phyloP scores from a whole-genome alignment of 23 tunicate species.

The Corella eumyota region DNA sequence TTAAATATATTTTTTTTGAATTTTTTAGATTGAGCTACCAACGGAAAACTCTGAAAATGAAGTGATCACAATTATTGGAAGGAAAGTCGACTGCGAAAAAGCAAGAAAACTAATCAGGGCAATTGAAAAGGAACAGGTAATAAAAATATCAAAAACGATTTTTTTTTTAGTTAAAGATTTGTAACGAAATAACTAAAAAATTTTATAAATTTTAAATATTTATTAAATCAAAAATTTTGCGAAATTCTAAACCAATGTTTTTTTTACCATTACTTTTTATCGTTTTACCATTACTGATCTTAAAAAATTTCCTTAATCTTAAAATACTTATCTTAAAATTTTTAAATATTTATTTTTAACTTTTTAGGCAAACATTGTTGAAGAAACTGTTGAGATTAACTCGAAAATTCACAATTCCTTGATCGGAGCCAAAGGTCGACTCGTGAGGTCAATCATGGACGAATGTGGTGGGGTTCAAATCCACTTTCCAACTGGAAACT shows the following conservation, averaged over 20 bases:
- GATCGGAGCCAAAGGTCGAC: slow-evolving; percentile 86
- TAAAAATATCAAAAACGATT: too few relatives aligned
- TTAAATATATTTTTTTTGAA: background rate
- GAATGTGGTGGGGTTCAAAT: slow-evolving; percentile 89
- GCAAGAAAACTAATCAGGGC: slow-evolving; percentile 82
- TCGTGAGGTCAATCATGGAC: slow-evolving; percentile 70
- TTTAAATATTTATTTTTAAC: background rate
- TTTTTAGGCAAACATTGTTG: slow-evolving; percentile 68
- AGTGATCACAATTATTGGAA: slow-evolving; percentile 85
- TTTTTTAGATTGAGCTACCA: slow-evolving; percentile 86
- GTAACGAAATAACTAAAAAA: background rate
- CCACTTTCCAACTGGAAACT: slow-evolving; percentile 86
- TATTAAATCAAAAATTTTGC: too few relatives aligned
- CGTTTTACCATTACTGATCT: too few relatives aligned
- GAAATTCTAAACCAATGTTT: too few relatives aligned
- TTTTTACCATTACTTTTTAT: too few relatives aligned
- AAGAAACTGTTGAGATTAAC: slow-evolving; percentile 53
- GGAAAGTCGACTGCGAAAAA: slow-evolving; percentile 83
- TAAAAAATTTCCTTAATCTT: too few relatives aligned
- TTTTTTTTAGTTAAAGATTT: too few relatives aligned
- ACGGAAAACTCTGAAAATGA: slow-evolving; percentile 92
- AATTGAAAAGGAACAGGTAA: slow-evolving; percentile 84
- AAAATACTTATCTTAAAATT: too few relatives aligned
- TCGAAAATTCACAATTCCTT: slow-evolving; percentile 90
- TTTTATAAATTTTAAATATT: background rate